Conservation (phyloP, 2,888 invertebrate species). For the Conchocele bisecta region DNA sequence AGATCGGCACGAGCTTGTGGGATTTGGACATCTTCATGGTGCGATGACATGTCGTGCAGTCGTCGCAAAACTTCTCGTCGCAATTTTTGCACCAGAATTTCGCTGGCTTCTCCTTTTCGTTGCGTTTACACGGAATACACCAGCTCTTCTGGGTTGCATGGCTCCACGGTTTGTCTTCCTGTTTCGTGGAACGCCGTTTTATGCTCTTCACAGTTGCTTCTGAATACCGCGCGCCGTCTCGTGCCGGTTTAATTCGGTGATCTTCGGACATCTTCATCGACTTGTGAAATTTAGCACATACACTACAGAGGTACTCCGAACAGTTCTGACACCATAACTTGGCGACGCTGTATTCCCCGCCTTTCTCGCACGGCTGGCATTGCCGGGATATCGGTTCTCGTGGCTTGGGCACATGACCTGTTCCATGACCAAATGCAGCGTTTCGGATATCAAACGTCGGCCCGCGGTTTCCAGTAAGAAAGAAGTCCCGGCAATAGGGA, state of each 20-base stretch:
- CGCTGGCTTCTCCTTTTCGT: constrained; percentile 24
- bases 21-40: constrained; percentile 52
- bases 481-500: constrained; percentile 46
- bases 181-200: background rate
- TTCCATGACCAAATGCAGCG: background rate
- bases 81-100: constrained; percentile 43
- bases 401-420: background rate
- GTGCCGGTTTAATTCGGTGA: constrained; percentile 42
- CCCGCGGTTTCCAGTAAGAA: constrained; percentile 1
- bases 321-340: constrained; percentile 56
- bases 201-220: constrained; percentile 21
- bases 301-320: constrained; percentile 44
- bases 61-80: constrained; percentile 43
- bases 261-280: constrained; percentile 50
- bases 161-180: background rate
- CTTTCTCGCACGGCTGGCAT: constrained; percentile 51
- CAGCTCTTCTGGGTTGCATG: background rate
- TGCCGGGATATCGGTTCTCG: constrained; percentile 5
- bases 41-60: constrained; percentile 44
- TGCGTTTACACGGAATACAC: constrained; percentile 44
- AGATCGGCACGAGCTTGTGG: constrained; percentile 35
- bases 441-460: background rate
- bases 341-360: constrained; percentile 31
- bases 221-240: constrained; percentile 39
- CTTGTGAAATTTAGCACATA: constrained; percentile 43